These are phyloP conservation scores for Chelonus formosanus DNA, from an alignment of 2,888 invertebrate genomes.

Conservation along the genomic window DNA sequence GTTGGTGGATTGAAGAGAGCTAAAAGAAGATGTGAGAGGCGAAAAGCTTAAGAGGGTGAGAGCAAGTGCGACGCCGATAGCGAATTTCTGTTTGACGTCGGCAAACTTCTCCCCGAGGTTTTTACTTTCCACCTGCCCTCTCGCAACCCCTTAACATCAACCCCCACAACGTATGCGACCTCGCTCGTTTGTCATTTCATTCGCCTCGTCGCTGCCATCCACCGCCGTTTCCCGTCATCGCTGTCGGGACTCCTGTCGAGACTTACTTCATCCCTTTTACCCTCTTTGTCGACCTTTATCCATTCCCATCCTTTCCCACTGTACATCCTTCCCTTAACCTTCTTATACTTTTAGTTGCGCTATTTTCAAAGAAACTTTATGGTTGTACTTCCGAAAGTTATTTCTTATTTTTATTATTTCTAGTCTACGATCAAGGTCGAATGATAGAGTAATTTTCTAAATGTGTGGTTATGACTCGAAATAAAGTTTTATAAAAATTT, in stretches of 20 bases:
- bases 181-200: conserved; percentile 43
- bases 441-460: too few relatives aligned
- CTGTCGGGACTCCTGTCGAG: conserved; percentile 25
- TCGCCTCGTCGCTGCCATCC: conserved; percentile 28
- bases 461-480: too few relatives aligned
- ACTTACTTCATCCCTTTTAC: conserved; percentile 18
- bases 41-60: conserved; percentile 4
- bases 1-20: conserved; percentile 11
- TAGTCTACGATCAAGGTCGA: too few relatives aligned
- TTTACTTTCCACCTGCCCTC: conserved; percentile 1
- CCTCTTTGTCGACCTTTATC: conserved; percentile 3
- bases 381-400: neutral
- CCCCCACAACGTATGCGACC: conserved; percentile 35
- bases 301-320: conserved; percentile 6
- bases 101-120: conserved; percentile 41
- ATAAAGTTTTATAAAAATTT: too few relatives aligned
- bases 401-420: too few relatives aligned
- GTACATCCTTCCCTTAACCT: conserved; percentile 12
- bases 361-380: conserved; percentile 11
- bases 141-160: conserved; percentile 16
- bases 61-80: conserved; percentile 39
- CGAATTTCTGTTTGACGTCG: conserved; percentile 51
- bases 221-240: conserved; percentile 25
- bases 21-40: conserved; percentile 21
- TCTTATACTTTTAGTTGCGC: conserved; percentile 1